phyloP scores from a whole-genome alignment of 2,113 vertebrate genomes.

The Lipophrys pholis region DNA sequence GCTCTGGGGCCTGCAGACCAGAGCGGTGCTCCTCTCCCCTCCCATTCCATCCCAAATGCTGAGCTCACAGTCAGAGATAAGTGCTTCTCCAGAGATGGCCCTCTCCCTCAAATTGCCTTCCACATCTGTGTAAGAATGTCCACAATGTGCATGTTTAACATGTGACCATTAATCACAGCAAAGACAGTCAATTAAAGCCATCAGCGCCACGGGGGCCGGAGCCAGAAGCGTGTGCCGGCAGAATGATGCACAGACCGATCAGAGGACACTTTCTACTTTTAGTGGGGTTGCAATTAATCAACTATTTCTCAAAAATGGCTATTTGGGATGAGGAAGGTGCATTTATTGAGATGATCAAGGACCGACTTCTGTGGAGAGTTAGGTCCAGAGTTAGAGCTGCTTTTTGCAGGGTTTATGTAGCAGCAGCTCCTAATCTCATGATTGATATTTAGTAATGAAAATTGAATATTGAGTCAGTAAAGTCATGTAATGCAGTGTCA shows the following conservation, averaged over 20 bases:
- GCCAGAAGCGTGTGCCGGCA: conserved; percentile 34
- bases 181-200: conserved; percentile 84
- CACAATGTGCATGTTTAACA: conserved; percentile 88
- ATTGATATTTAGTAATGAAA: background rate
- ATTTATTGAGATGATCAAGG: conserved; percentile 5
- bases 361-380: conserved; percentile 13
- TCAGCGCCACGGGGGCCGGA: conserved; percentile 59
- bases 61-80: conserved; percentile 82
- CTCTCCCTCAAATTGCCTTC: conserved; percentile 74
- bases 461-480: no score
- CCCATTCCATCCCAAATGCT: conserved; percentile 62
- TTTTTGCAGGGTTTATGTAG: background rate
- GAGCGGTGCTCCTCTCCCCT: conserved; percentile 47
- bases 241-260: conserved; percentile 38
- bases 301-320: conserved; percentile 27
- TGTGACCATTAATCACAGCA: conserved; percentile 85
- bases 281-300: conserved; percentile 30
- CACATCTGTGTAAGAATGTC: conserved; percentile 81
- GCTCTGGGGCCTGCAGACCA: conserved; percentile 69
- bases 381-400: background rate
- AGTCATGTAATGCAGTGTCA: background rate
- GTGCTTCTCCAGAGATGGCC: conserved; percentile 85
- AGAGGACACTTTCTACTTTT: conserved; percentile 47
- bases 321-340: conserved; percentile 6
- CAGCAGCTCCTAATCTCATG: background rate